Conservation (phyloP, 2,797 vertebrate genomes). For the Chaunax sp. region DNA sequence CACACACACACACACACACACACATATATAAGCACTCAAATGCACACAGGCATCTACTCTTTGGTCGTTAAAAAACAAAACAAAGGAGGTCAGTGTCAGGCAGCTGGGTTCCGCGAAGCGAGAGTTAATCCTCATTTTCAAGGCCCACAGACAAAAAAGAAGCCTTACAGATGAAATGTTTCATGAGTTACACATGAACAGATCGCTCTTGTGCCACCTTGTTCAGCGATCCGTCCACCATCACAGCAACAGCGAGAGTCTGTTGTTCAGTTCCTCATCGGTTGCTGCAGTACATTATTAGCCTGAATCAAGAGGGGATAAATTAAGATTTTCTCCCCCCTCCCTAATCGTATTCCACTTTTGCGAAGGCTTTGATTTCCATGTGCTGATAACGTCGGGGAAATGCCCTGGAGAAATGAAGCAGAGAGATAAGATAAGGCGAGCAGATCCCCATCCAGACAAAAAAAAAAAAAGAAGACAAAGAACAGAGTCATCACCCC, state of each 20-base stretch:
- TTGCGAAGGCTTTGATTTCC: slow-evolving; percentile 78
- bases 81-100: slow-evolving; percentile 82
- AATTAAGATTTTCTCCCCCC: slow-evolving; percentile 36
- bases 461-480: slow-evolving; percentile 66
- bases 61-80: slow-evolving; percentile 78
- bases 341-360: slow-evolving; percentile 68
- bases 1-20: neutral
- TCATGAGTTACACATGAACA: slow-evolving; percentile 48
- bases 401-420: slow-evolving; percentile 69
- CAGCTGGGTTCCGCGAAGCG: slow-evolving; percentile 75
- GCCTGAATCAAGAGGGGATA: slow-evolving; percentile 41
- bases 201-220: slow-evolving; percentile 34
- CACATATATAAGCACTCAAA: slow-evolving; percentile 24
- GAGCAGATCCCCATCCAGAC: slow-evolving; percentile 69
- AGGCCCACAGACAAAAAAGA: slow-evolving; percentile 70
- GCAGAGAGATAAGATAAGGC: slow-evolving; percentile 73
- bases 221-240: slow-evolving; percentile 38
- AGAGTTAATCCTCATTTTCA: slow-evolving; percentile 75
- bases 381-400: slow-evolving; percentile 68
- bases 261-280: slow-evolving; percentile 19
- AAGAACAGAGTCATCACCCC: slow-evolving; percentile 69
- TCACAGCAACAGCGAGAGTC: slow-evolving; percentile 9
- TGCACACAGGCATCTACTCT: slow-evolving; percentile 58
- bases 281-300: slow-evolving; percentile 51
- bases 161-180: slow-evolving; percentile 60